phyloP scores from a whole-genome alignment of 2,888 invertebrate genomes.

The Neoitamus cyanurus region DNA sequence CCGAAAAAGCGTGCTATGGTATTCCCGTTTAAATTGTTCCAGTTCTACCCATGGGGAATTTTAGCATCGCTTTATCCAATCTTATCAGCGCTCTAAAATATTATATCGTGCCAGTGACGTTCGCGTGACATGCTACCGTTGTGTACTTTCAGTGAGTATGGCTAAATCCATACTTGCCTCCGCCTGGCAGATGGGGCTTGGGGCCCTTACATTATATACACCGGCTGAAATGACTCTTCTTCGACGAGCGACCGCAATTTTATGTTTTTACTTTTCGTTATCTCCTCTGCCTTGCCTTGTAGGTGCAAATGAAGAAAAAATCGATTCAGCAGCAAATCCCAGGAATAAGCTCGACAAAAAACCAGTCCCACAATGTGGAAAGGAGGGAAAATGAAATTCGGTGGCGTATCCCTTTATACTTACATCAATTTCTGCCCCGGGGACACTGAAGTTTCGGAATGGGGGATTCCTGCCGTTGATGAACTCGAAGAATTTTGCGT shows the following conservation, averaged over 20 bases:
- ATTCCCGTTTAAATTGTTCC: conserved; percentile 35
- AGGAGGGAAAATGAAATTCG: conserved; percentile 2
- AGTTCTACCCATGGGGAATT: conserved; percentile 5
- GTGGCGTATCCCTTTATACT: conserved; percentile 64
- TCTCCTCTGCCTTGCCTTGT: conserved; percentile 12
- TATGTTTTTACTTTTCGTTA: conserved; percentile 35
- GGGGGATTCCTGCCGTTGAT: conserved; percentile 82
- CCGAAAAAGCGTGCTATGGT: conserved; percentile 32
- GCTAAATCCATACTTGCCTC: neutral
- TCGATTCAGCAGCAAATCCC: conserved; percentile 44
- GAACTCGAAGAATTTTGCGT: conserved; percentile 77
- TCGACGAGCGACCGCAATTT: conserved; percentile 39
- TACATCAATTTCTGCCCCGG: conserved; percentile 82
- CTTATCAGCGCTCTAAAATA: conserved; percentile 44
- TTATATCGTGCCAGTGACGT: conserved; percentile 45
- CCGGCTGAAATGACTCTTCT: conserved; percentile 26
- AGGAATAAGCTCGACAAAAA: conserved; percentile 30
- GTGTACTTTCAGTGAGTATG: neutral
- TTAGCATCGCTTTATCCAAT: conserved; percentile 37
- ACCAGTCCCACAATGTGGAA: conserved; percentile 15
- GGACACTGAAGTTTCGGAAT: conserved; percentile 73
- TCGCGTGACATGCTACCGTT: conserved; percentile 47
- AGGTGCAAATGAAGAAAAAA: conserved; percentile 46
- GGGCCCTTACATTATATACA: conserved; percentile 13
- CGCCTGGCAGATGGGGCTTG: neutral